Evolutionary conservation across 2,113 vertebrate genomes (phyloP).

Genomic region (Orthonyx spaldingii): DNA sequence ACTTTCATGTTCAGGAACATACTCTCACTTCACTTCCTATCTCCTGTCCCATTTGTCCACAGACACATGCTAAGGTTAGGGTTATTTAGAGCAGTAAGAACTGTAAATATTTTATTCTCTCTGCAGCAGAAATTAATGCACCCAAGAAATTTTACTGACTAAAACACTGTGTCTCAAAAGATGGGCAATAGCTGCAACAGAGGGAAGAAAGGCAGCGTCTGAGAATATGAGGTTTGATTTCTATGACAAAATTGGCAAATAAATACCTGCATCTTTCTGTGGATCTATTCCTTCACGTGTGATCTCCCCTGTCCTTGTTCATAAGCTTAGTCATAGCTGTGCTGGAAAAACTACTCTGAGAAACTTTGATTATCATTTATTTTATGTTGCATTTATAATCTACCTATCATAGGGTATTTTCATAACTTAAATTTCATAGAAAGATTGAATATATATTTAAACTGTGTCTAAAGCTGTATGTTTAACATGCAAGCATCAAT

Average conservation of each 20-base stretch:
- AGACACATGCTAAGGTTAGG: neutral
- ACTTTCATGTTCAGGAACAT: neutral
- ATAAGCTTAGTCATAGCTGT: neutral
- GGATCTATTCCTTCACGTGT: neutral
- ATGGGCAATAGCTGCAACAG: neutral
- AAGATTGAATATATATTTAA: neutral
- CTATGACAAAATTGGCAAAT: neutral
- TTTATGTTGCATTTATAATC: neutral
- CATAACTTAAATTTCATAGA: neutral
- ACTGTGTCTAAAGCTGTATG: constrained; percentile 28
- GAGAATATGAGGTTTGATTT: neutral
- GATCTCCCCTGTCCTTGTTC: neutral
- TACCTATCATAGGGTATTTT: neutral
- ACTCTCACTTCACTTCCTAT: neutral
- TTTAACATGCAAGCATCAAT: constrained; percentile 28
- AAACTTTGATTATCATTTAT: neutral
- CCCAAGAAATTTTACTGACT: neutral
- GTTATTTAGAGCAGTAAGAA: neutral
- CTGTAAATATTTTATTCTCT: neutral
- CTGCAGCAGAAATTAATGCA: neutral
- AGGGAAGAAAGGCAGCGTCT: neutral
- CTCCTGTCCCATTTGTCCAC: neutral
- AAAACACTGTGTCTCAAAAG: neutral
- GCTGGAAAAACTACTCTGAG: neutral
- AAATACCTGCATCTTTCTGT: neutral